These are phyloP conservation scores for Florisuga fusca DNA, from an alignment of 2,797 vertebrate genomes.

Conservation along the genomic window DNA sequence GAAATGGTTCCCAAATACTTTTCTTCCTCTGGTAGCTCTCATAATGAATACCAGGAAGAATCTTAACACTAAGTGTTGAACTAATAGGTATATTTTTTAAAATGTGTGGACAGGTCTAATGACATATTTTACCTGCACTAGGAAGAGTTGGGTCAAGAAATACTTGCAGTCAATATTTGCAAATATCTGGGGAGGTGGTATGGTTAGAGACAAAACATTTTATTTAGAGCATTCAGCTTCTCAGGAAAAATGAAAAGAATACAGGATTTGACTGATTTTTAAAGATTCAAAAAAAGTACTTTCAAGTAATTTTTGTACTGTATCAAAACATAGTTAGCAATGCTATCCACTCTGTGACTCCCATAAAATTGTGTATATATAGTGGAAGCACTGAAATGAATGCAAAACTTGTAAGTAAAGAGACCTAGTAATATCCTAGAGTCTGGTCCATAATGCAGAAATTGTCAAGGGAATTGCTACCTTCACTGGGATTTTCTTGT, in stretches of 20 bases:
- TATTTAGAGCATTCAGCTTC: neutral
- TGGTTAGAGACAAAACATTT: neutral
- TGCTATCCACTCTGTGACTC: neutral
- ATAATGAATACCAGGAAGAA: neutral
- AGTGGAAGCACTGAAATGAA: neutral
- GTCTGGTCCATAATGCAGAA: neutral
- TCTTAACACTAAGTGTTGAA: neutral
- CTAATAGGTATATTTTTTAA: neutral
- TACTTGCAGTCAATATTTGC: neutral
- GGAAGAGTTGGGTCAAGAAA: neutral
- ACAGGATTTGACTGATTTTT: neutral
- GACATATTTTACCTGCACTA: neutral
- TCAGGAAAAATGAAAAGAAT: neutral
- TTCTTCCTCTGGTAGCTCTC: neutral
- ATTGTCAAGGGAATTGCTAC: neutral
- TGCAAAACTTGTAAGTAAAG: neutral
- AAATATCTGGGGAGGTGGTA: neutral
- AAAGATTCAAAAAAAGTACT: neutral
- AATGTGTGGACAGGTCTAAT: neutral
- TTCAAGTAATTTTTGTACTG: neutral
- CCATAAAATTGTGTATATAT: neutral
- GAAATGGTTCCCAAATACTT: neutral
- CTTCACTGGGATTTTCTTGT: neutral
- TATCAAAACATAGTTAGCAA: neutral
- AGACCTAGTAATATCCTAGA: neutral